A percentile compares a stretch with the other conserved stretches of the same genome.
These are phyloP conservation scores for Syngnathus typhle DNA, from an alignment of 2,113 vertebrate species.

Conservation along the genomic window DNA sequence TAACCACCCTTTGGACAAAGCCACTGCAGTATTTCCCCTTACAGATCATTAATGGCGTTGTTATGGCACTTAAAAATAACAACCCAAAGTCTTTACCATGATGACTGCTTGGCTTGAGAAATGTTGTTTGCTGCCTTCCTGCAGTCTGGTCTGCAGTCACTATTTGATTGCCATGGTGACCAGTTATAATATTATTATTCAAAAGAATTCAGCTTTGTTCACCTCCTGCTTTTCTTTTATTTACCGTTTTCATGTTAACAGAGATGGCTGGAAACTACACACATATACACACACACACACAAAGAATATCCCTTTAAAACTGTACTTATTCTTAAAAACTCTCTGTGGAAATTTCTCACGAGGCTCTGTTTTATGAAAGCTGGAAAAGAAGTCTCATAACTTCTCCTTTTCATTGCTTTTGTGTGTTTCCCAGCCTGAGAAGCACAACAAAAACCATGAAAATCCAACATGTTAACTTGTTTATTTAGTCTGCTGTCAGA, in stretches of 20 bases:
- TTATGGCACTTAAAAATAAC: too few relatives aligned
- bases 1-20: too few relatives aligned
- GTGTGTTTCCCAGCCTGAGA: conserved; percentile 54
- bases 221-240: not conserved
- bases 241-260: not conserved
- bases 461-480: conserved; percentile 54
- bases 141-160: not conserved
- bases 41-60: too few relatives aligned
- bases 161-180: not conserved
- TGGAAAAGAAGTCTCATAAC: conserved; percentile 25
- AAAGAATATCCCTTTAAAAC: not conserved
- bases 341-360: conserved; percentile 24
- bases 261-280: not conserved
- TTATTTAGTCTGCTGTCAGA: conserved; percentile 71
- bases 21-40: too few relatives aligned
- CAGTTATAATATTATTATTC: not conserved
- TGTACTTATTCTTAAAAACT: conserved; percentile 1
- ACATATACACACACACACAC: not conserved
- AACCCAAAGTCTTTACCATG: not conserved
- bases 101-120: not conserved
- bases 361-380: conserved; percentile 14
- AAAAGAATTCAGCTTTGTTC: too few relatives aligned
- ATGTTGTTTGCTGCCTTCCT: not conserved
- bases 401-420: conserved; percentile 45
- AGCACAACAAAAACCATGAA: conserved; percentile 49